Evolutionary conservation across 2,113 vertebrate species (phyloP), one percentile per base, ranked within the genome.

Genomic region (Aix galericulata): DNA sequence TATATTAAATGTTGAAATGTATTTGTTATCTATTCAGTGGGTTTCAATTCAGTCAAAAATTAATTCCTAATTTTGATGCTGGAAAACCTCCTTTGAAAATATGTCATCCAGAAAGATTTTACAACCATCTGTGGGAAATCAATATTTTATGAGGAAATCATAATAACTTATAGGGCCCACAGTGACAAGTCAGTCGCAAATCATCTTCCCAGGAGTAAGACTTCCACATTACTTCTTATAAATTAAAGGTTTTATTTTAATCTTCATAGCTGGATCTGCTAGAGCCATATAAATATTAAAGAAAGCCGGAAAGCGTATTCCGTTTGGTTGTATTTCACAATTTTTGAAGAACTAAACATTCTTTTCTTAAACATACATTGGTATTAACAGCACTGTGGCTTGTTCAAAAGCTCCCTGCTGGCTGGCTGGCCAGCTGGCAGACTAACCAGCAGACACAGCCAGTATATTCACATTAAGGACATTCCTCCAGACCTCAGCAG

Each of bases 11-110:
- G 7, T 18, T 58, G 79, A 82, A 53, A 88, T 88, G 20, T 81
- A 86, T 91, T 88, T 94, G 82, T 68, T 91, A 91, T 67, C 82
- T 82, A 78, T 74, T 87, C 74, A 87, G 64, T 40, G 58, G 58
- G 62, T 9, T 81, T 77, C 58, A 55, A 52, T 69, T 81, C 77
- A 71, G 46, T 78, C 73, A 84, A 88, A 91, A 93, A 84, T 66
- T 74, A 89, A 82, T 82, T 84, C 71, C 88, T 72, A 89, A 89
- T 85, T 89, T 85, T 91, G 88, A 86, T 89, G 69, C 69, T 86
- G 86, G 46, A 62, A 86, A 91, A 72, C 23, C 66, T 88, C 79
- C 69, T 88, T 75, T 85, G 78, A 93, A 93, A 95, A 79, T 66
- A 62, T 67, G 69, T 64, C 74, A 94, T 75, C 82, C 74, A 88